Base-by-base conservation (phyloP, 2,797 vertebrate genomes). In the Toxotes lorentzi region DNA sequence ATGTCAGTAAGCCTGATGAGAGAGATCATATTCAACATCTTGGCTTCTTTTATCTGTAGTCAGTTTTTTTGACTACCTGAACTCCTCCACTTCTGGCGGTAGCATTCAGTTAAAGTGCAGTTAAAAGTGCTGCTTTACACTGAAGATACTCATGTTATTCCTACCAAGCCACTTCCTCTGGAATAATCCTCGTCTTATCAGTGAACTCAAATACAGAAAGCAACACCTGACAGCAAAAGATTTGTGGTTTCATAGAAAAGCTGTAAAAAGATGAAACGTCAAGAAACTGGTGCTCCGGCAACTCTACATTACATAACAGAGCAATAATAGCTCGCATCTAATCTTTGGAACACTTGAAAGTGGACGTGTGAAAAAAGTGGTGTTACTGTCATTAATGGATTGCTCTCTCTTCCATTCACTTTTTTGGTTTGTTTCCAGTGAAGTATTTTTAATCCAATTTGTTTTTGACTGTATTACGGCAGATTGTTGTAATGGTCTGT, bases 91-190 rank as follows among this genome's bases (percentile, higher is more conserved):
- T 60, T 60, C 35, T 74, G 35, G 73, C 59, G 53, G 2, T 6
- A 21, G 10, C 21, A 48, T 24, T 47, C n/a, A 12, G 54, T 47
- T 47, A 53, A 72, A 76, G 17, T 64, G 45, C 16, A 66, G 51
- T 56, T 67, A 45, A 70, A 82, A 75, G 43, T 50, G 54, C 11
- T 32, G 34, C 68, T 24, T 79, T 56, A 60, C 70, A 50, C 45
- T 53, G 3, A 19, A 50, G 30, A 71, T 54, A 41, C 59, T 70
- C 23, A 4, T 59, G 66, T 56, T 79, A 72, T 82, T 79, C 61
- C 47, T 50, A 43, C 19, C 34, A 16, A 16, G 40, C 70, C 51
- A 58, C 65, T 76, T 51, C 71, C 59, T 47, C 27, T 1, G 30
- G 38, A 62, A 61, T 23, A 73, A 65, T 51, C 12, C 23, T 56